These are phyloP conservation scores for Drosophila falleni DNA, from an alignment of 2,888 invertebrate species.

Conservation along the genomic window DNA sequence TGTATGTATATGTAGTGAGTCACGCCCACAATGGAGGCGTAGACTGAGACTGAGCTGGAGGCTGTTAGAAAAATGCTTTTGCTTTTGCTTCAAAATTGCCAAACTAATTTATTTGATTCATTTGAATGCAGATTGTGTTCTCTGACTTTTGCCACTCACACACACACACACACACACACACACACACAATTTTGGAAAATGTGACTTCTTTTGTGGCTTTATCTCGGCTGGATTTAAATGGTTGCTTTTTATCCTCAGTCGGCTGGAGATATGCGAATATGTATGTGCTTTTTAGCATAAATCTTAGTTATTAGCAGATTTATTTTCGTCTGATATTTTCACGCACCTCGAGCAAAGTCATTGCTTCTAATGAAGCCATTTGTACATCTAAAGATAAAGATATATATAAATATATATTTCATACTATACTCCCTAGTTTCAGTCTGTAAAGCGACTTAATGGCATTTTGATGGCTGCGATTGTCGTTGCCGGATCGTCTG, in stretches of 20 bases:
- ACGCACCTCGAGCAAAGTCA: conserved; percentile 64
- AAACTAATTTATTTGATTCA: conserved; percentile 78
- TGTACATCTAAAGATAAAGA: conserved; percentile 4
- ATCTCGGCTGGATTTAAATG: conserved; percentile 50
- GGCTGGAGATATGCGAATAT: conserved; percentile 8
- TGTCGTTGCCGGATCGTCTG: conserved; percentile 1
- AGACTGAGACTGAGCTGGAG: background rate
- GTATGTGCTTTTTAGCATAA: conserved; percentile 54
- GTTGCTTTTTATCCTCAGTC: conserved; percentile 12
- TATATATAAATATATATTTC: background rate
- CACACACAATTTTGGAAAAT: conserved; percentile 10
- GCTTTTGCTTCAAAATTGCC: conserved; percentile 54
- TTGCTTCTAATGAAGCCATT: conserved; percentile 43
- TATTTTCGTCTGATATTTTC: conserved; percentile 71
- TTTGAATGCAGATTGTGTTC: conserved; percentile 76
- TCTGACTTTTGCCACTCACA: conserved; percentile 30
- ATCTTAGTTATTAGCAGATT: conserved; percentile 78
- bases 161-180: background rate
- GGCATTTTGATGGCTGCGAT: conserved; percentile 19
- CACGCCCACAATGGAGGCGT: conserved; percentile 13
- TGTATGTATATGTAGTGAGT: conserved; percentile 2
- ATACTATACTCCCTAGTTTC: conserved; percentile 8
- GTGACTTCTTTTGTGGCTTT: conserved; percentile 31
- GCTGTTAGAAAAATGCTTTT: conserved; percentile 18
- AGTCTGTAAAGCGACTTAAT: conserved; percentile 24